Evolutionary conservation across 2,113 vertebrate species (phyloP).

Genomic region (Carettochelys insculpta): DNA sequence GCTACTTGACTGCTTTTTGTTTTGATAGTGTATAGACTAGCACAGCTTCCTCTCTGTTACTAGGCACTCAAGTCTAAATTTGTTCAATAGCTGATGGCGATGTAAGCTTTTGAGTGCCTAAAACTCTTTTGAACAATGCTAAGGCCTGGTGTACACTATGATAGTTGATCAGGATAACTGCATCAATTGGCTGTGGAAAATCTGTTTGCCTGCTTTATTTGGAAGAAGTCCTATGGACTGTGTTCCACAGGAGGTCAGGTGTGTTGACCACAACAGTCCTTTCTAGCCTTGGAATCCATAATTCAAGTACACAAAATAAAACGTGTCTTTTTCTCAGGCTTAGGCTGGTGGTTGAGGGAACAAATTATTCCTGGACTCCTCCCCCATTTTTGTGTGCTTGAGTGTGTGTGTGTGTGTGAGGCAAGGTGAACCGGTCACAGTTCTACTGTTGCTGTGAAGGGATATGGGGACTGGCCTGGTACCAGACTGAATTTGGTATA

Average conservation of each 20-base stretch:
- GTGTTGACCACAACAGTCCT: neutral
- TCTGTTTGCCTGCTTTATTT: neutral
- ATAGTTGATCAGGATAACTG: neutral
- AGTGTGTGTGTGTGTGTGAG: neutral
- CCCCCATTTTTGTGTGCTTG: neutral
- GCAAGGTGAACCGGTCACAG: neutral
- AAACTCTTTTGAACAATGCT: neutral
- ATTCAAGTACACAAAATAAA: neutral
- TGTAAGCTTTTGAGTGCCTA: neutral
- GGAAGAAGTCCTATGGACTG: neutral
- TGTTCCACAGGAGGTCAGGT: neutral
- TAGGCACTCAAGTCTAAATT: neutral
- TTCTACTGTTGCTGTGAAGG: neutral
- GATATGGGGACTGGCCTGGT: neutral
- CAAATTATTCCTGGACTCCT: constrained; percentile 13
- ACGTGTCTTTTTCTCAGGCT: constrained; percentile 65
- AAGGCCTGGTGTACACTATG: neutral
- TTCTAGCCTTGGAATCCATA: neutral
- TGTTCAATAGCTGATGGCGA: neutral
- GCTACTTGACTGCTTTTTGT: too few relatives aligned
- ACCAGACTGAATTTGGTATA: accelerated
- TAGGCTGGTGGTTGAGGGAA: constrained; percentile 61
- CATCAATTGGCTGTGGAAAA: neutral
- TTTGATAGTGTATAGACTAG: too few relatives aligned
- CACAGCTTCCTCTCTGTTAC: too few relatives aligned